Evolutionary conservation across 2,797 vertebrate species (phyloP), one percentile per base, ranked within the genome.

Genomic region (Spheniscus humboldti): DNA sequence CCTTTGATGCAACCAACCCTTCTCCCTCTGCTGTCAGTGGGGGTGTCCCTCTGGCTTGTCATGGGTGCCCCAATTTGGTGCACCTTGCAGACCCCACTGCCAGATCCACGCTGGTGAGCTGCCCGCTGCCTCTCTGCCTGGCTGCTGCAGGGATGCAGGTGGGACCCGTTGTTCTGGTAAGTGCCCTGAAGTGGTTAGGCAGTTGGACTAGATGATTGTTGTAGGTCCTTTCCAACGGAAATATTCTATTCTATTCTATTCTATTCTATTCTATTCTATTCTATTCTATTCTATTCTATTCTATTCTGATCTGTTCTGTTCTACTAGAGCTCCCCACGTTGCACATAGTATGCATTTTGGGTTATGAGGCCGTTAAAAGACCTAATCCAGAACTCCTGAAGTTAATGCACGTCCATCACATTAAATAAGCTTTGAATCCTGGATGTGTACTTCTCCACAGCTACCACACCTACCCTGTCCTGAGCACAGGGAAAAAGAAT

Each of bases 21-120:
- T 53, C 43, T 72, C 27, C 41, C 31, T 74, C 47, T 43, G 47
- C n/a, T 53, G 12, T 20, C 88, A 69, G 1, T 23, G 24, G 17
- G n/a, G 60, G 8, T 11, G 35, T 41, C 69, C 28, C 63, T 57
- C 73, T 57, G 37, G 13, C 33, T 76, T 62, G 22, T 23, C 25
- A 18, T 3, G 2, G 43, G 33, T 22, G 10, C 17, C 53, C 37
- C 60, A 18, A 0, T 14, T 50, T 1, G 6, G 31, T 17, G 47
- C 27, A 31, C 35, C 41, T 67, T 33, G n/a, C 24, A 22, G 19
- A 77, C 8, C 48, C 18, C 6, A 2, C 63, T 66, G 50, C 78
- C 53, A 62, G 73, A 47, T 25, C 22, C 66, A 15, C 5, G n/a
- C 43, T 25, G 50, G 15, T 33, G 56, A 45, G 53, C 53, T 56